These are phyloP conservation scores for Erebia ligea DNA, from an alignment of 2,888 invertebrate species.

Conservation along the genomic window DNA sequence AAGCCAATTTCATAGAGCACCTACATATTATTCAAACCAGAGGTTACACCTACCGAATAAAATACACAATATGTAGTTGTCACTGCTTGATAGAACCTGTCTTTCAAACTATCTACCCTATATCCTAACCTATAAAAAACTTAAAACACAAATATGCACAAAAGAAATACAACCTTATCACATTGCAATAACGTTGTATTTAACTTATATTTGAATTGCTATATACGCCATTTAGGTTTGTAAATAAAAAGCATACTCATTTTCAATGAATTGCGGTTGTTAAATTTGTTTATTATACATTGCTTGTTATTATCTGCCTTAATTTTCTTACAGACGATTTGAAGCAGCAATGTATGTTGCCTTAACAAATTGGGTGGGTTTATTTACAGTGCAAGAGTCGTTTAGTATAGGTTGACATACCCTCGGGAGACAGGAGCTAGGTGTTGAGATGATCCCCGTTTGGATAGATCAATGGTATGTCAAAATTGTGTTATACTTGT, in stretches of 20 bases:
- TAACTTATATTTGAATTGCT: neutral
- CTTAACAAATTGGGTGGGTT: neutral
- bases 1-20: conserved; percentile 66
- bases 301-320: conserved; percentile 41
- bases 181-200: conserved; percentile 10
- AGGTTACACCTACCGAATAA: conserved; percentile 74
- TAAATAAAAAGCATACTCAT: conserved; percentile 24
- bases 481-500: conserved; percentile 77
- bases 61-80: conserved; percentile 81
- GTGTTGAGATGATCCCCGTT: conserved; percentile 73
- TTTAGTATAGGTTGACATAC: conserved; percentile 54
- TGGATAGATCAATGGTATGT: conserved; percentile 79
- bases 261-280: conserved; percentile 8
- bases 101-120: conserved; percentile 75
- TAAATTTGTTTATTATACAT: conserved; percentile 25
- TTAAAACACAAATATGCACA: neutral
- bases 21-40: conserved; percentile 63
- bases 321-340: neutral
- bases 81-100: conserved; percentile 79
- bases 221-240: conserved; percentile 41
- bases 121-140: conserved; percentile 18
- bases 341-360: conserved; percentile 39
- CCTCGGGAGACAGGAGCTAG: conserved; percentile 62
- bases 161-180: conserved; percentile 33
- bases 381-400: conserved; percentile 26